These are phyloP conservation scores for Galerucella calmariensis DNA, from an alignment of 2,888 invertebrate species.

Conservation along the genomic window DNA sequence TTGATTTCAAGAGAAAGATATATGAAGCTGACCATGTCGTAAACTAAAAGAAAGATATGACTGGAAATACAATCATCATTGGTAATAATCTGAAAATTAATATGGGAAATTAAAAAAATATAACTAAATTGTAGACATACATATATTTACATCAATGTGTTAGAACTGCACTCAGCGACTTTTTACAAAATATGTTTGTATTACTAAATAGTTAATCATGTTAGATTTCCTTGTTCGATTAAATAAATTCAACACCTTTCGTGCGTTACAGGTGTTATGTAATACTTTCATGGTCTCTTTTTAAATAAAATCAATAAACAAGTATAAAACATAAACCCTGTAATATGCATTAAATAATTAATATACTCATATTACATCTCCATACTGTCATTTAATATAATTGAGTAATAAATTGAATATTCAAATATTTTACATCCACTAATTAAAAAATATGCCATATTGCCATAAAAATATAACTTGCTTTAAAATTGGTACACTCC, in stretches of 20 bases:
- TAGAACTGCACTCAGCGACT: slow-evolving; percentile 11
- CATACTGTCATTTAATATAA: slow-evolving; percentile 2
- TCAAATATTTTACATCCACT: not conserved
- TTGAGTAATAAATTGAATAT: not conserved
- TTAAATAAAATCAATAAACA: not conserved
- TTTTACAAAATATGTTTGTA: slow-evolving; percentile 9
- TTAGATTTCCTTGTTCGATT: slow-evolving; percentile 1
- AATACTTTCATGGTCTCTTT: not conserved
- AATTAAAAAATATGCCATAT: not conserved
- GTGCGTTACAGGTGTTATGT: not conserved
- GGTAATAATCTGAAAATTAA: slow-evolving; percentile 1
- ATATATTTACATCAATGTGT: slow-evolving; percentile 17
- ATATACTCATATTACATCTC: not conserved
- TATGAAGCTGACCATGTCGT: not conserved
- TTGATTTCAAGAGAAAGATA: not conserved
- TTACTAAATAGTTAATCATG: not conserved
- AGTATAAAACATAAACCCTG: slow-evolving; percentile 3
- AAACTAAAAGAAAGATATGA: not conserved
- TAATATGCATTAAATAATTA: not conserved
- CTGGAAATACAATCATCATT: no score
- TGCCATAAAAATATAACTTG: no score
- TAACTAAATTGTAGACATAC: slow-evolving; percentile 8
- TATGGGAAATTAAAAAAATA: not conserved
- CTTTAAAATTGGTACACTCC: no score
- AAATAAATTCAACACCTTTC: not conserved